Evolutionary conservation across 2,113 vertebrate species (phyloP).

Genomic region (Tetraodon nigroviridis): DNA sequence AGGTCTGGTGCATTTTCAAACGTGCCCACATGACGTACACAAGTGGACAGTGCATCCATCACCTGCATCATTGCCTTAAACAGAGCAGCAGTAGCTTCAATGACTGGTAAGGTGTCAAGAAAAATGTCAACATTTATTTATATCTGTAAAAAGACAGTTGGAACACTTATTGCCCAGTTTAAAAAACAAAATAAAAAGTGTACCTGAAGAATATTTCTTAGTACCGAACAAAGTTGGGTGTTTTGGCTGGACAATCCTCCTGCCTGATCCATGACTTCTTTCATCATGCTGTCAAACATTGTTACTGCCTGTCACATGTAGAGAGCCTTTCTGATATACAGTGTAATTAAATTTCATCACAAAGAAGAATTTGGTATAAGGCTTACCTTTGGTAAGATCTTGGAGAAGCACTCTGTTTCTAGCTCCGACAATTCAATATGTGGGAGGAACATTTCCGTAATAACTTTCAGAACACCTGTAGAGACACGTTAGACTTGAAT

Average conservation of each 20-base stretch:
- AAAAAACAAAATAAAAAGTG: not conserved
- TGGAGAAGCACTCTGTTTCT: slow-evolving; percentile 83
- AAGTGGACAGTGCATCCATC: slow-evolving; percentile 76
- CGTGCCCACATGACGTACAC: slow-evolving; percentile 76
- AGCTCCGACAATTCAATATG: slow-evolving; percentile 80
- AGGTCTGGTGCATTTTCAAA: slow-evolving; percentile 72
- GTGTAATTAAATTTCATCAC: not conserved
- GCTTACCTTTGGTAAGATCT: slow-evolving; percentile 87
- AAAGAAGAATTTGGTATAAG: not conserved
- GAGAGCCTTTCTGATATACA: not conserved
- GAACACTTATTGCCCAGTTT: not conserved
- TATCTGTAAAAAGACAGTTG: not conserved
- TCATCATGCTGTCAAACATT: slow-evolving; percentile 82
- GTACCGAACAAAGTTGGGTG: slow-evolving; percentile 72
- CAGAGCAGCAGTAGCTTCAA: not conserved
- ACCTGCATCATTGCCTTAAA: slow-evolving; percentile 81
- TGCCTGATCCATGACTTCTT: slow-evolving; percentile 79
- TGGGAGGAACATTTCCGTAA: slow-evolving; percentile 89
- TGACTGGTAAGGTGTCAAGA: not conserved
- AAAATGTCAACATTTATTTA: too few relatives aligned
- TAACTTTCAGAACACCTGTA: slow-evolving; percentile 83
- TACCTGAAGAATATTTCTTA: slow-evolving; percentile 83
- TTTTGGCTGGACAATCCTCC: slow-evolving; percentile 84
- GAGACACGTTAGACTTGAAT: slow-evolving; percentile 10
- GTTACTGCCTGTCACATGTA: slow-evolving; percentile 73